Conservation (phyloP, 2,888 invertebrate genomes). For the Synergus laeviventris region DNA sequence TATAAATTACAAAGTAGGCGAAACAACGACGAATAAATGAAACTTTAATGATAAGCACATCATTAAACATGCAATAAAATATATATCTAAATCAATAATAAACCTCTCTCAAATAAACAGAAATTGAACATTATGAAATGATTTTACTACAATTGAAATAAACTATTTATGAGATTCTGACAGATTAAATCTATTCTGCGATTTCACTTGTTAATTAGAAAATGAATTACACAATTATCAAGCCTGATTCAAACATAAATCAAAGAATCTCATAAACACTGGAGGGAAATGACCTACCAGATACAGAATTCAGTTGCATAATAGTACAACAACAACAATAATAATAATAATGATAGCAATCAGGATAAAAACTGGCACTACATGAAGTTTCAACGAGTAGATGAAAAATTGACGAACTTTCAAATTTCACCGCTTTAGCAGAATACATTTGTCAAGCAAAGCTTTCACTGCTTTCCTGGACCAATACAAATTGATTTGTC, state of each 20-base stretch:
- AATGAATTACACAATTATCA: slow-evolving; percentile 36
- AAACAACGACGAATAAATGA: no score
- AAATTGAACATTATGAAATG: slow-evolving; percentile 11
- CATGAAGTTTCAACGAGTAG: background rate
- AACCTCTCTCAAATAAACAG: background rate
- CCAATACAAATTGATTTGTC: slow-evolving; percentile 2
- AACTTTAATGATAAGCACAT: background rate
- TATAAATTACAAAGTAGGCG: no score
- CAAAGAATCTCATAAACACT: slow-evolving; percentile 30
- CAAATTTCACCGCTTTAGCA: slow-evolving; percentile 4
- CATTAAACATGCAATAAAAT: background rate
- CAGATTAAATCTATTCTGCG: slow-evolving; percentile 12
- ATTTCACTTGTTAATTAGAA: slow-evolving; percentile 37
- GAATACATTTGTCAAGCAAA: background rate
- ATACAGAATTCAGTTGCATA: slow-evolving; percentile 8
- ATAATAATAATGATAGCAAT: slow-evolving; percentile 10
- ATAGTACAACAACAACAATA: background rate
- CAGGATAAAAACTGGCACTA: background rate
- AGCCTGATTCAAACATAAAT: slow-evolving; percentile 3
- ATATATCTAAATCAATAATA: background rate
- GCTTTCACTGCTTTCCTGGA: background rate
- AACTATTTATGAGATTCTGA: slow-evolving; percentile 23
- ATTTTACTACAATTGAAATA: slow-evolving; percentile 25
- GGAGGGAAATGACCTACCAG: slow-evolving; percentile 13
- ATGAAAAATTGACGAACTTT: slow-evolving; percentile 2